Evolutionary conservation across 2,113 vertebrate genomes (phyloP).

Genomic region (Tautogolabrus adspersus): DNA sequence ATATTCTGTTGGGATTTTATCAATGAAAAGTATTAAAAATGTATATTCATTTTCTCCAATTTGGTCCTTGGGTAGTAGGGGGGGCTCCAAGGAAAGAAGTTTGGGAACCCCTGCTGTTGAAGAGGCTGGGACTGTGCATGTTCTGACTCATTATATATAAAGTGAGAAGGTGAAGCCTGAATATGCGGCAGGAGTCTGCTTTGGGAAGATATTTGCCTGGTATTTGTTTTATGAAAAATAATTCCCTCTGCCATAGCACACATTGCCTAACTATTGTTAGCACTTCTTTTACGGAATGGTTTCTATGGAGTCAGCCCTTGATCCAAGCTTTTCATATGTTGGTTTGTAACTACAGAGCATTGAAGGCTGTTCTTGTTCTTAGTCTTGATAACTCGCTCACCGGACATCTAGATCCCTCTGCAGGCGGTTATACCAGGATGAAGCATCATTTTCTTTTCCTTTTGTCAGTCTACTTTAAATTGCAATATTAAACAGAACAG

Average conservation of each 20-base stretch:
- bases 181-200: slow-evolving; percentile 11
- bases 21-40: too few species aligned
- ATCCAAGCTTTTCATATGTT: slow-evolving; percentile 1
- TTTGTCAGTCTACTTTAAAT: slow-evolving; percentile 34
- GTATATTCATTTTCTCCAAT: too few species aligned
- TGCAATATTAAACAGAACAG: slow-evolving; percentile 9
- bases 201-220: slow-evolving; percentile 9
- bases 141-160: slow-evolving; percentile 18
- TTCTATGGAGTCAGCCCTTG: slow-evolving; percentile 16
- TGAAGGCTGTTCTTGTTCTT: slow-evolving; percentile 8
- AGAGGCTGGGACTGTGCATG: neutral
- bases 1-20: too few species aligned
- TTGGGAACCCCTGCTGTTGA: too few species aligned
- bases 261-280: slow-evolving; percentile 32
- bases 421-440: slow-evolving; percentile 25
- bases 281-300: slow-evolving; percentile 28
- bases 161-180: slow-evolving; percentile 12
- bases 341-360: slow-evolving; percentile 2
- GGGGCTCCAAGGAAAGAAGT: too few species aligned
- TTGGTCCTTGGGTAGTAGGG: too few species aligned
- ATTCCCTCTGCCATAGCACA: slow-evolving; percentile 22
- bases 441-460: slow-evolving; percentile 19
- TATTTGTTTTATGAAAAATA: slow-evolving; percentile 17
- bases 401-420: slow-evolving; percentile 22
- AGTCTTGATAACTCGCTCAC: slow-evolving; percentile 13